These are phyloP conservation scores for Heterocephalus glaber DNA, from an alignment of 2,113 vertebrate genomes.

Conservation along the genomic window DNA sequence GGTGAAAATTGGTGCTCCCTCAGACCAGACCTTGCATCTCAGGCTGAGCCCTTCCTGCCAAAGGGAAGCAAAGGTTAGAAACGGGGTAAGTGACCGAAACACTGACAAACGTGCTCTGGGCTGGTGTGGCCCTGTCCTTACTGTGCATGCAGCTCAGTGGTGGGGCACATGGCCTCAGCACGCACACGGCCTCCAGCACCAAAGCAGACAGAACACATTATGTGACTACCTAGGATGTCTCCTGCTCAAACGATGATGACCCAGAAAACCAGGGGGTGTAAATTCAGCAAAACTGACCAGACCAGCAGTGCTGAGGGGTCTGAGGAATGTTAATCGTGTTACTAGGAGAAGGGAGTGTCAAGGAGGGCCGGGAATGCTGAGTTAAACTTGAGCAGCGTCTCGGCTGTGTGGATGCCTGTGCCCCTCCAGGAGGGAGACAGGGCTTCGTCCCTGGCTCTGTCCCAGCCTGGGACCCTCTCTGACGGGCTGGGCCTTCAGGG, in stretches of 20 bases:
- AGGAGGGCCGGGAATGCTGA: background rate
- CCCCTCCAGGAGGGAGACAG: background rate
- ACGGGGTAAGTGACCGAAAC: background rate
- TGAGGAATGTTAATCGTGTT: constrained; percentile 2
- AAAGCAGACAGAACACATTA: background rate
- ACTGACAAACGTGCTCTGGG: background rate
- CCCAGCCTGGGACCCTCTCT: accelerated
- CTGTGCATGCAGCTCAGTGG: background rate
- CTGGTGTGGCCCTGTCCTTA: accelerated
- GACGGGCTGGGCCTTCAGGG: accelerated
- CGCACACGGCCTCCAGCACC: background rate
- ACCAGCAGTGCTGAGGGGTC: background rate
- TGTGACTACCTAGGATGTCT: background rate
- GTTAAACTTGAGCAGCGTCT: background rate
- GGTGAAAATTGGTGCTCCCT: background rate
- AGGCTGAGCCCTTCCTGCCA: background rate
- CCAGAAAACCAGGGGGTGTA: background rate
- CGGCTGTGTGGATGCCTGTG: background rate
- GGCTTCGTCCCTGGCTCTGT: background rate
- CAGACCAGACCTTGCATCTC: background rate
- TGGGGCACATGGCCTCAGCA: background rate
- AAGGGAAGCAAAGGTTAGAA: background rate
- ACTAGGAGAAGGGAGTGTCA: background rate
- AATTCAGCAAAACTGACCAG: background rate
- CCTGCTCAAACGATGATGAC: background rate